Base-by-base conservation (phyloP, 2,797 vertebrate species). In the Alexandromys oeconomus region DNA sequence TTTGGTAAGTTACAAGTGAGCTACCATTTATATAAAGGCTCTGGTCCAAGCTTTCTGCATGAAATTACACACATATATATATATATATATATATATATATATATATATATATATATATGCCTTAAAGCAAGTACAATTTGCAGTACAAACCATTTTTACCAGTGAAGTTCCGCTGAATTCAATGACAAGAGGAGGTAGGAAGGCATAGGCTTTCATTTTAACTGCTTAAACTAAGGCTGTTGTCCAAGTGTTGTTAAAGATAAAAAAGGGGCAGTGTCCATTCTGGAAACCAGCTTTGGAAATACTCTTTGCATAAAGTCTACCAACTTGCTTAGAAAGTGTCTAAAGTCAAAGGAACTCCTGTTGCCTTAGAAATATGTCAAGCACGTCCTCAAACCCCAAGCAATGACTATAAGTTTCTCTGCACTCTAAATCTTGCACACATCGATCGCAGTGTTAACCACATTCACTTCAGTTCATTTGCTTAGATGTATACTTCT, bases 241-340 rank as follows among this genome's bases (percentile, higher is more conserved):
- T 90, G 23, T 7, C 93, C 9, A 34, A 57, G 48, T 4, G 7
- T 48, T 93, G 79, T 61, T 34, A 63, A 94, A 94, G 54, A 54
- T 69, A 2, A 40, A 90, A 90, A 91, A 79, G 37, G 5, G 76
- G 46, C 76, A 43, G 61, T 48, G 63, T 25, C 61, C 94, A 76
- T 85, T 95, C 89, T 89, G 59, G 71, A 90, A 79, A 92, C 27
- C n/a, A 92, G 31, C 17, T 85, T 95, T 80, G 51, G 59, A 94
- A 95, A 92, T 43, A 43, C 6, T 87, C 80, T 93, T 80, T 81
- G 19, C 0, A 15, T 61, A 40, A 74, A 63, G 29, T 87, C 48
- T 67, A 21, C 59, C 48, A 88, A 76, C 34, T 43, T 27, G 31
- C 89, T 3, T 29, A 34, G 46, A 78, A 73, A 25, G 54, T 11